Base-by-base conservation (phyloP, 2,888 invertebrate genomes). In the Ceramica pisi region DNA sequence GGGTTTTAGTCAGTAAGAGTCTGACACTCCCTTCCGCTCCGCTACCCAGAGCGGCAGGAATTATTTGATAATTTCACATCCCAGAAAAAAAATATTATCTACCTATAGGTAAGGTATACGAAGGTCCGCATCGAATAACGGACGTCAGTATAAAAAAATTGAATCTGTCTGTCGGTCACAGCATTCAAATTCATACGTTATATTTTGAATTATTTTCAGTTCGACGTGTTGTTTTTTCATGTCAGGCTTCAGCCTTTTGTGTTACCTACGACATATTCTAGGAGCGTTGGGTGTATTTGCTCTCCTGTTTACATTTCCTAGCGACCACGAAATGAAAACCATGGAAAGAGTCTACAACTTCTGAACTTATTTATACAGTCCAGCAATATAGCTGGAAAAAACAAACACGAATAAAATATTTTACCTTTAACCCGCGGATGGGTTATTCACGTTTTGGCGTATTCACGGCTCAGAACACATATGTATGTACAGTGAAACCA, bases 401-500 rank as follows among this genome's bases (percentile, higher is more conserved):
- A 78, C 70, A 79, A 78, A 78, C 66, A 68, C 55, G 53, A 78
- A 81, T 76, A 80, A 78, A 83, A 80, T 80, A 77, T 78, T 59
- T 65, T 51, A n/a, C n/a, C n/a, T 71, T 70, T 72, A 83, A 75
- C 74, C 70, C 70, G 10, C 65, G 65, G 44, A 75, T 61, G 0
- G 48, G 60, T 44, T 77, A 62, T 77, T 82, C 74, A 74, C 75
- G 69, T 81, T 86, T 83, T 82, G 56, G 75, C 56, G 78, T 78
- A 84, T 84, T 86, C 79, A 86, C 74, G 84, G 82, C 67, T 79
- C 81, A 80, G 66, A 82, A 77, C 81, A 81, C 79, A 67, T 69
- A 65, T 75, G 84, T 81, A 80, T 68, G 84, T 80, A 80, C 70
- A 80, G 70, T 75, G 75, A 87, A 88, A 86, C 82, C 85, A 89